phyloP scores from a whole-genome alignment of 2,113 vertebrate species.

The Anthoscopus minutus region DNA sequence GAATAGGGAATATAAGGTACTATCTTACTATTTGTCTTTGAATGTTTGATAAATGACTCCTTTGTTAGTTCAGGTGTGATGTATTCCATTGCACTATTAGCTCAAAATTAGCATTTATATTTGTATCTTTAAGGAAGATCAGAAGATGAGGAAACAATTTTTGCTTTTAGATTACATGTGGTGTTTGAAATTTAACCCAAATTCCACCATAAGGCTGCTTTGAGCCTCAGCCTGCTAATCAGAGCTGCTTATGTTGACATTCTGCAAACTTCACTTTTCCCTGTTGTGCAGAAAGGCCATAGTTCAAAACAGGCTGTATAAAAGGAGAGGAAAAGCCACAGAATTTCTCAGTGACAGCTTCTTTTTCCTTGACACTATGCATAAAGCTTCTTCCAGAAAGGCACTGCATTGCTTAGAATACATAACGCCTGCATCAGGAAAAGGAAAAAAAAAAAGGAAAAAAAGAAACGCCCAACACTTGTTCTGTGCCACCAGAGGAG shows the following conservation, averaged over 20 bases:
- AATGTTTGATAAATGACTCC: background rate
- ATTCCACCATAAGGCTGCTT: background rate
- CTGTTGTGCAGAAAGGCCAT: background rate
- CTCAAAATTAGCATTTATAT: background rate
- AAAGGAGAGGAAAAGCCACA: background rate
- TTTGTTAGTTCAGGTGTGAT: constrained; percentile 22
- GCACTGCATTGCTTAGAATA: background rate
- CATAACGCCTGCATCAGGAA: background rate
- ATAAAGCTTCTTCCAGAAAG: constrained; percentile 12
- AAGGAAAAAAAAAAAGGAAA: background rate
- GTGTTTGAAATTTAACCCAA: background rate
- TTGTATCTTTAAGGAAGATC: background rate
- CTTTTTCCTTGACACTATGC: constrained; percentile 34
- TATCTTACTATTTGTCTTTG: constrained; percentile 39
- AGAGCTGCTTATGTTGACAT: constrained; percentile 15
- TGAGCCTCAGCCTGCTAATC: constrained; percentile 3
- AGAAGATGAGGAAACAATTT: background rate
- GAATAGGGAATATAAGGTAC: background rate
- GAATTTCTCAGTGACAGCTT: constrained; percentile 39
- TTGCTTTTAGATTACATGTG: background rate
- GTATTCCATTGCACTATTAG: background rate
- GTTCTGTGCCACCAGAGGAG: background rate
- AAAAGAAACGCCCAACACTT: background rate
- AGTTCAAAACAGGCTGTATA: constrained; percentile 28
- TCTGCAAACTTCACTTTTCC: constrained; percentile 21